Base-by-base conservation (phyloP, 2,888 invertebrate genomes). In the Helobdella robusta region DNA sequence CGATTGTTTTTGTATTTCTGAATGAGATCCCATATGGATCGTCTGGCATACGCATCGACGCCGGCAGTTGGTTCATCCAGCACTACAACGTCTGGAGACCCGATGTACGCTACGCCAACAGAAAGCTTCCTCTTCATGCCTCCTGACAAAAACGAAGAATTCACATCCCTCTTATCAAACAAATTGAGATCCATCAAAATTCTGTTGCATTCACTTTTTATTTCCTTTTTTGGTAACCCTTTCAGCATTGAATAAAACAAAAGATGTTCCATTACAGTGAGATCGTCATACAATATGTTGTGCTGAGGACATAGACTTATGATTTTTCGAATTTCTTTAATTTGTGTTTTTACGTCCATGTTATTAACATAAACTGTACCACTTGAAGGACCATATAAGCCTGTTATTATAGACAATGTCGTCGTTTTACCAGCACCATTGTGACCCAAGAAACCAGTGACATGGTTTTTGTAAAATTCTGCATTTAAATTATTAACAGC, bases 361-460 rank as follows among this genome's bases (percentile, higher is more conserved):
- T 86, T 88, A 75, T 87, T 84, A 59, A 89, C 82, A 50, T 83
- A 80, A 25, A 91, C 88, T 71, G 86, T 85, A 0, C 92, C 92
- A 5, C 82, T 82, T 0, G 85, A 85, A 4, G 91, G 89, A 3
- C 86, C 84, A 71, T 87, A 84, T 81, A 90, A 85, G 15, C 92
- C 82, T 40, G 78, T 79, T 67, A 80, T 70, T 30, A 80, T 76
- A 0, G 78, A 79, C 89, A 91, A 90, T 0, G 91, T 86, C 0
- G 92, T 92, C 23, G 91, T 91, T 80, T 92, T 92, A 11, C 92
- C 92, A 0, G 92, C 91, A 0, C 92, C 91, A 73, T 92, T 92
- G 71, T 91, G 87, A 0, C 91, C 91, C 28, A 92, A 81, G 69
- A 93, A 83, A 18, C 89, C 87, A 0, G 90, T 90, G 58, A 92